Evolutionary conservation across 2,888 invertebrate genomes (phyloP).

Genomic region (Andrena bicolor): DNA sequence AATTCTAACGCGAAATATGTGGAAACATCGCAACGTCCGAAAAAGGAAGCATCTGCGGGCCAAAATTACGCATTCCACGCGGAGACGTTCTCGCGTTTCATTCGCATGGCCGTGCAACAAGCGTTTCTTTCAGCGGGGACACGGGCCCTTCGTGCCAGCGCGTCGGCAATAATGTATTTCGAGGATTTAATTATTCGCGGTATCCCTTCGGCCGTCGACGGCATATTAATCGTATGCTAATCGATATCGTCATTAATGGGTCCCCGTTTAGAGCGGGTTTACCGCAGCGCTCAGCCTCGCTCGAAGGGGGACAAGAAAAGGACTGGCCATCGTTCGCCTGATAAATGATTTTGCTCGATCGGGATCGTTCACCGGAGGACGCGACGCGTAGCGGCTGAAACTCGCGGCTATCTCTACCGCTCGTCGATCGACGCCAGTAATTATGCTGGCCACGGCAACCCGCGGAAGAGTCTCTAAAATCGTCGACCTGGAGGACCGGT

Average conservation of each 20-base stretch:
- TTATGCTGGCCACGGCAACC: not conserved
- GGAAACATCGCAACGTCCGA: not conserved
- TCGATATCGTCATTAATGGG: constrained; percentile 71
- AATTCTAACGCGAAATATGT: not conserved
- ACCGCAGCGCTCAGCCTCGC: constrained; percentile 32
- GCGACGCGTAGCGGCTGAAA: constrained; percentile 29
- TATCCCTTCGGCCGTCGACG: constrained; percentile 60
- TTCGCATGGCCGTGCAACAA: constrained; percentile 20
- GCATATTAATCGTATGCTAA: constrained; percentile 80
- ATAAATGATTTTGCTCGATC: constrained; percentile 31
- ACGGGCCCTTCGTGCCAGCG: constrained; percentile 26
- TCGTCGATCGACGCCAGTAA: constrained; percentile 12
- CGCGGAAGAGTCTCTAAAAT: not conserved
- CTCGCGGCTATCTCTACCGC: constrained; percentile 9
- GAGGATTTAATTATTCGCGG: constrained; percentile 77
- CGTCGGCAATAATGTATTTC: constrained; percentile 66
- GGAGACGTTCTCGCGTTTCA: constrained; percentile 37
- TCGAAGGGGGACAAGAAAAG: constrained; percentile 27
- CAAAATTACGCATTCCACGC: constrained; percentile 42
- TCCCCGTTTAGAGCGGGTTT: constrained; percentile 45
- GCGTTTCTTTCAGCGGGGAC: constrained; percentile 42
- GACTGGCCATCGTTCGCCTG: constrained; percentile 4
- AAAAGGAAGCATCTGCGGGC: not conserved
- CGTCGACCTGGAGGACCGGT: not conserved
- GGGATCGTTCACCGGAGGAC: constrained; percentile 14